Percentiles rank a stretch among this genome's conserved stretches.
Evolutionary conservation across 2,797 vertebrate species (phyloP).

Genomic region (Arrhamphus sclerolepis): DNA sequence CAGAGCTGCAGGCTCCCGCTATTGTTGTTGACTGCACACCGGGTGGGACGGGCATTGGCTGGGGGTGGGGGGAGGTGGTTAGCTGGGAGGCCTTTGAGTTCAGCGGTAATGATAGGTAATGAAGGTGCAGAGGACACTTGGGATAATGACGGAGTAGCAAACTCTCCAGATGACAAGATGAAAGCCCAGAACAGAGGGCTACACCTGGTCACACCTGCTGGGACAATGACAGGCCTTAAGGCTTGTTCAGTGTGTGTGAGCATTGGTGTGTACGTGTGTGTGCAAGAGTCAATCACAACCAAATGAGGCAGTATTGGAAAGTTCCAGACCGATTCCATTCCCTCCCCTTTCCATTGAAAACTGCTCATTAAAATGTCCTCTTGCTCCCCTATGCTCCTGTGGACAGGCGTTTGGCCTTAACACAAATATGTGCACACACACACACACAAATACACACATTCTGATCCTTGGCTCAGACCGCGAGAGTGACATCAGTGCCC

Average conservation of each 20-base stretch:
- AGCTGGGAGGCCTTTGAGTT: conserved; percentile 52
- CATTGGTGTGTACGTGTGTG: conserved; percentile 30
- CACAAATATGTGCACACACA: conserved; percentile 57
- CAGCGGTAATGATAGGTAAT: conserved; percentile 79
- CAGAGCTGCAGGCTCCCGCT: conserved; percentile 60
- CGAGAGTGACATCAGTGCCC: conserved; percentile 80
- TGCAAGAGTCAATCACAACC: conserved; percentile 36
- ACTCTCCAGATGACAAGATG: conserved; percentile 76
- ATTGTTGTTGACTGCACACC: conserved; percentile 60
- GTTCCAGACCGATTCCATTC: conserved; percentile 68
- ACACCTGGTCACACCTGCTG: conserved; percentile 82
- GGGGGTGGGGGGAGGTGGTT: conserved; percentile 19
- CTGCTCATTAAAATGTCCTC: conserved; percentile 79
- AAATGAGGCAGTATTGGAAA: conserved; percentile 71
- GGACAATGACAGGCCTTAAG: conserved; percentile 79
- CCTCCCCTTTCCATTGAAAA: conserved; percentile 76
- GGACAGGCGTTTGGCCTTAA: conserved; percentile 73
- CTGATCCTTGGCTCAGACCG: conserved; percentile 68
- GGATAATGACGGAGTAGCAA: conserved; percentile 76
- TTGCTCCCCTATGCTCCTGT: conserved; percentile 73
- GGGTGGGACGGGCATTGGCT: conserved; percentile 33
- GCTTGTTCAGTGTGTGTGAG: conserved; percentile 56
- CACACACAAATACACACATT: conserved; percentile 25
- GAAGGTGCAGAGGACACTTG: conserved; percentile 72
- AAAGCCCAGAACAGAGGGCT: conserved; percentile 69